phyloP scores from a whole-genome alignment of 23 tunicate genomes.

The Styela plicata region DNA sequence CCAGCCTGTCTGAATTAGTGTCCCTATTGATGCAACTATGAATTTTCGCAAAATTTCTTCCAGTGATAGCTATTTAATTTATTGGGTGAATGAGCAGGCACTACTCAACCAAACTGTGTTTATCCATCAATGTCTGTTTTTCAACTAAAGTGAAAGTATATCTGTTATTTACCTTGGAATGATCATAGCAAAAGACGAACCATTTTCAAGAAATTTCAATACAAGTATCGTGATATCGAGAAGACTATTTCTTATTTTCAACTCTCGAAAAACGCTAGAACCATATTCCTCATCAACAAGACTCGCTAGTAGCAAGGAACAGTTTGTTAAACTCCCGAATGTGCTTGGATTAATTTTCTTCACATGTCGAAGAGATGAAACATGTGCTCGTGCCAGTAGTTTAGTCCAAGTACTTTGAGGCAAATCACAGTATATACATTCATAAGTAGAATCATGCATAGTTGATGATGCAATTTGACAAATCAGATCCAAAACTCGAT shows the following conservation, averaged over 20 bases:
- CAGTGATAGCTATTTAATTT: no score
- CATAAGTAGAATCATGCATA: no score
- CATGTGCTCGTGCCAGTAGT: not conserved
- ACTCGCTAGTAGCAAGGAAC: conserved; percentile 13
- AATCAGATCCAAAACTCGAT: not conserved
- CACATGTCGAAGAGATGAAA: not conserved
- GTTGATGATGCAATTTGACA: not conserved
- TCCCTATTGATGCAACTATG: no score
- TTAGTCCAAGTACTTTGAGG: no score
- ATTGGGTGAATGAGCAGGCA: no score
- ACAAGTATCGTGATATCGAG: not conserved
- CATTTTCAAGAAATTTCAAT: not conserved
- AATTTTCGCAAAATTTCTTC: no score
- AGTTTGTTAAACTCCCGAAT: no score
- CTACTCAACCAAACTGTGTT: no score
- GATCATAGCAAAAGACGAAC: not conserved
- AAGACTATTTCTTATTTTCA: not conserved
- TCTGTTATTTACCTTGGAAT: conserved; percentile 9
- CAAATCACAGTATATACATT: no score
- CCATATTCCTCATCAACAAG: not conserved
- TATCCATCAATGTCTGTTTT: no score
- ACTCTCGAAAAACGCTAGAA: not conserved
- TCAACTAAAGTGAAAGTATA: not conserved
- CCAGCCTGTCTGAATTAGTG: no score
- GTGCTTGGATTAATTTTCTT: not conserved